phyloP scores from a whole-genome alignment of 2,113 vertebrate genomes.

The Rattus norvegicus region DNA sequence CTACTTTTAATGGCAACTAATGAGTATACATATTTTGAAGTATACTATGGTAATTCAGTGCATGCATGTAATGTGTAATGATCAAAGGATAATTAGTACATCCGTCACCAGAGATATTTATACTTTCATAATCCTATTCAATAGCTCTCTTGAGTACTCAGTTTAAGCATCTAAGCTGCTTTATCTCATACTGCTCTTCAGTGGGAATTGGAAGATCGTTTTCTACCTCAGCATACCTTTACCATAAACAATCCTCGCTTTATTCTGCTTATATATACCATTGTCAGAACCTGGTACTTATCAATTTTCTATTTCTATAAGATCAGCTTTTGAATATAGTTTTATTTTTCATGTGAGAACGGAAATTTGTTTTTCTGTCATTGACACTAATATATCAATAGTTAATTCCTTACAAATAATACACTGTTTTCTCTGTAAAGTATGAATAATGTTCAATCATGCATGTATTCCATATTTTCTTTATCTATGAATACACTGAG shows the following conservation, averaged over 20 bases:
- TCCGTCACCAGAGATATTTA: background rate
- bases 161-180: background rate
- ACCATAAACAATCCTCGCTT: background rate
- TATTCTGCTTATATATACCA: background rate
- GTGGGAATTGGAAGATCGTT: background rate
- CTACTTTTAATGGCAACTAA: background rate
- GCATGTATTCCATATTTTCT: background rate
- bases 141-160: background rate
- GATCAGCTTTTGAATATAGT: background rate
- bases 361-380: background rate
- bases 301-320: background rate
- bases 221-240: accelerated
- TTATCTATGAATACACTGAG: background rate
- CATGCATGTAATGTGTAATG: background rate
- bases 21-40: background rate
- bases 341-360: background rate
- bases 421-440: background rate
- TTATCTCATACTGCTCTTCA: background rate
- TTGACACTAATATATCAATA: background rate
- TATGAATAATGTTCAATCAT: background rate
- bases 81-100: background rate
- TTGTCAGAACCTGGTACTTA: background rate
- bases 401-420: background rate
- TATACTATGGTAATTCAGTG: background rate
- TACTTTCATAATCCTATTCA: background rate